Conservation (phyloP, 2,888 invertebrate species). For the Syrista parreyssii region DNA sequence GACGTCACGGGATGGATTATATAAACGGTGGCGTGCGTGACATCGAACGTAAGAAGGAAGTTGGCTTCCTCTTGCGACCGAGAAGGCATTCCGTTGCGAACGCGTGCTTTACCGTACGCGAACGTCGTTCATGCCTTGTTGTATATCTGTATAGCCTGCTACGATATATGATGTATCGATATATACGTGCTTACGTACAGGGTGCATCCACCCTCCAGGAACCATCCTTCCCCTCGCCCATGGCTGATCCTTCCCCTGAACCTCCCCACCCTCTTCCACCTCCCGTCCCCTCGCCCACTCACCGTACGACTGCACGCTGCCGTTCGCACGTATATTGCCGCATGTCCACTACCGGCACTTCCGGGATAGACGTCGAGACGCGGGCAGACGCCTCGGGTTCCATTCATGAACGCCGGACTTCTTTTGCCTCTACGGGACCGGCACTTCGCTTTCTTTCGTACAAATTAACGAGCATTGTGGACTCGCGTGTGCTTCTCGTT, state of each 20-base stretch:
- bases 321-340: neutral
- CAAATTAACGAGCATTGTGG: neutral
- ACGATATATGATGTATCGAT: neutral
- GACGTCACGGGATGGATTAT: conserved; percentile 66
- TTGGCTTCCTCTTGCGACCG: conserved; percentile 62
- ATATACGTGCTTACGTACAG: neutral
- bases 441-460: neutral
- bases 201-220: neutral
- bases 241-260: neutral
- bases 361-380: neutral
- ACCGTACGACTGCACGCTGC: neutral
- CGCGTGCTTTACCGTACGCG: conserved; percentile 11
- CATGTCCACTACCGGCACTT: neutral
- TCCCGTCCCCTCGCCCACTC: neutral
- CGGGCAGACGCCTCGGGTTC: neutral
- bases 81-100: conserved; percentile 46
- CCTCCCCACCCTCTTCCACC: too few species aligned
- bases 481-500: neutral
- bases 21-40: conserved; percentile 60
- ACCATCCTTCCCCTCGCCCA: neutral
- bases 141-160: neutral
- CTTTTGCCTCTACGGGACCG: neutral
- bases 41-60: conserved; percentile 64
- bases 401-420: neutral
- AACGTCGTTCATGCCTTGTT: neutral